A percentile compares a stretch with the other conserved stretches of the same genome.
Conservation (phyloP, 2,888 invertebrate genomes). For the Platerodrilus igneus region DNA sequence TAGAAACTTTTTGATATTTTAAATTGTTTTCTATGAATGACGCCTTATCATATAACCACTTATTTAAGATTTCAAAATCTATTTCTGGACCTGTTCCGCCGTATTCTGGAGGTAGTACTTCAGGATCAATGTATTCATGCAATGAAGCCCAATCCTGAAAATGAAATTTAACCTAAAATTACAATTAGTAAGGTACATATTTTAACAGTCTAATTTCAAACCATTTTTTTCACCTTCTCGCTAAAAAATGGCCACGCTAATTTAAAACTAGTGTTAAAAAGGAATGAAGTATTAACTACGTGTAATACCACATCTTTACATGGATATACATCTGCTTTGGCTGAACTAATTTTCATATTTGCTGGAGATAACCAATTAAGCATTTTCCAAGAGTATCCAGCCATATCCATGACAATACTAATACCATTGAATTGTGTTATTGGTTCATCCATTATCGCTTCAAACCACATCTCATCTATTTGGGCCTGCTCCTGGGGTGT, state of each 20-base stretch:
- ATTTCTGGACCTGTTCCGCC: slow-evolving; percentile 51
- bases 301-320: slow-evolving; percentile 39
- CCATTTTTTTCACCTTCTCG: slow-evolving; percentile 23
- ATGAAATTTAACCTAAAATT: slow-evolving; percentile 45
- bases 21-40: slow-evolving; percentile 32
- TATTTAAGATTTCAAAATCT: slow-evolving; percentile 27
- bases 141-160: slow-evolving; percentile 51
- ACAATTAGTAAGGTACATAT: too few species aligned
- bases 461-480: slow-evolving; percentile 44
- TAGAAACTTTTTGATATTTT: slow-evolving; percentile 15
- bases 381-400: slow-evolving; percentile 34
- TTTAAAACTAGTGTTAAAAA: slow-evolving; percentile 36
- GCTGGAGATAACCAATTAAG: slow-evolving; percentile 41
- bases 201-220: too few species aligned
- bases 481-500: slow-evolving; percentile 37
- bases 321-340: slow-evolving; percentile 35
- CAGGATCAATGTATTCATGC: slow-evolving; percentile 50
- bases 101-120: slow-evolving; percentile 53
- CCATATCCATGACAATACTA: slow-evolving; percentile 42
- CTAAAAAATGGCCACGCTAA: slow-evolving; percentile 41
- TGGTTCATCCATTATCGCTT: slow-evolving; percentile 39
- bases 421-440: slow-evolving; percentile 40
- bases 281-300: slow-evolving; percentile 38
- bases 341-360: slow-evolving; percentile 33
- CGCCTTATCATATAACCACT: slow-evolving; percentile 30